phyloP scores from a whole-genome alignment of 2,113 vertebrate genomes.

The Rhombomys opimus region DNA sequence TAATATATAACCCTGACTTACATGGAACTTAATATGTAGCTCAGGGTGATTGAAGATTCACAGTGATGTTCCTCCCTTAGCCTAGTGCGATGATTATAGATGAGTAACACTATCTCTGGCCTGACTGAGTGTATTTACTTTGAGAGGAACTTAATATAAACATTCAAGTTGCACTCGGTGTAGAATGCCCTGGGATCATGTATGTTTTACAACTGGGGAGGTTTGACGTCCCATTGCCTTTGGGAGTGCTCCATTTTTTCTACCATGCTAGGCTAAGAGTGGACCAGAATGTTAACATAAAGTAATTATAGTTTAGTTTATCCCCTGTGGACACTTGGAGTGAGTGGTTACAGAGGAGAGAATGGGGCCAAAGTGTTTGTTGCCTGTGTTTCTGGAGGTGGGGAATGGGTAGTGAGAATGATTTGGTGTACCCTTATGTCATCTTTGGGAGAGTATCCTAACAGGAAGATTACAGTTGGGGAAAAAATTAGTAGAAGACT shows the following conservation, averaged over 20 bases:
- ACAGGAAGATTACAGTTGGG: neutral
- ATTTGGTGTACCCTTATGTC: neutral
- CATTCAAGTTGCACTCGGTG: neutral
- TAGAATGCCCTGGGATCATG: neutral
- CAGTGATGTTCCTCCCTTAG: neutral
- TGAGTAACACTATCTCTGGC: neutral
- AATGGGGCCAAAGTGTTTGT: neutral
- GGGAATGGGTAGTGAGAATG: neutral
- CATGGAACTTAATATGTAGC: neutral
- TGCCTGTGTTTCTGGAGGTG: neutral
- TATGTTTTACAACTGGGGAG: neutral
- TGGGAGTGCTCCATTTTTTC: neutral
- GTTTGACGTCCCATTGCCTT: neutral
- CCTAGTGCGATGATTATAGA: neutral
- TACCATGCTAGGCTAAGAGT: neutral
- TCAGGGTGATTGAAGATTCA: neutral
- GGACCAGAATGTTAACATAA: neutral
- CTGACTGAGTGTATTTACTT: neutral
- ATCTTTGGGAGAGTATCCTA: neutral
- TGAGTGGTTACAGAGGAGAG: neutral
- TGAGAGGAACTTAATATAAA: conserved; percentile 29
- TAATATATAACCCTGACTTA: neutral
- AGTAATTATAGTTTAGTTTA: neutral
- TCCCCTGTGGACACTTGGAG: neutral
- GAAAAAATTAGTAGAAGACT: neutral